Base-by-base conservation (phyloP, 2,797 vertebrate species). In the Lutjanus campechanus region DNA sequence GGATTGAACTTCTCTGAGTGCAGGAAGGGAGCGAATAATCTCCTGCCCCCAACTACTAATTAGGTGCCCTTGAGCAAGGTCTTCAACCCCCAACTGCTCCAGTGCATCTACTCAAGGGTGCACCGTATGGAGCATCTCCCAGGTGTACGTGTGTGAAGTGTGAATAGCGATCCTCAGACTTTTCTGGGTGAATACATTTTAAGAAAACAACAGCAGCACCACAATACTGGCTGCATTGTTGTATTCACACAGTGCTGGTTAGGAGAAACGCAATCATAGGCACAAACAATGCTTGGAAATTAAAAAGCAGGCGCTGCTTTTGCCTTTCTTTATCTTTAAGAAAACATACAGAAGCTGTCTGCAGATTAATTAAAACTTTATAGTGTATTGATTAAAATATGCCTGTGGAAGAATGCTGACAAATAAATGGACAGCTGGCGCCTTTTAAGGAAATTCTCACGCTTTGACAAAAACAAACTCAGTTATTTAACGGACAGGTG, bases 361-460 rank as follows among this genome's bases (percentile, higher is more conserved):
- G 88, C 84, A 91, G 92, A 95, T 94, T 94, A 93, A 95, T 95
- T 95, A 92, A 93, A 92, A 91, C 77, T 68, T 82, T 82, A 86
- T 79, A 79, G 74, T 59, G 44, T 68, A 90, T 85, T 93, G 92
- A 92, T 95, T 93, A 85, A 61, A 93, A 92, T 88, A 79, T 69
- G 83, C 72, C 81, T 19, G 81, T 84, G 81, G 87, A 86, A 76
- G 81, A 86, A 83, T 67, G 85, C 70, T 78, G 71, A 87, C 77
- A 93, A 94, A 94, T 86, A 93, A 91, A 92, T 20, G 89, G 92
- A 87, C 84, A 91, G 81, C 82, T 83, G 72, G 78, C 49, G 73
- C 75, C 82, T 88, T 89, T 89, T 59, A 89, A 83, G 80, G 80
- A 81, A 66, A 76, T 85, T 63, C 73, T 84, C 69, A 80, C n/a